These are phyloP conservation scores for Arge pagana DNA, from an alignment of 2,888 invertebrate species.

Conservation along the genomic window DNA sequence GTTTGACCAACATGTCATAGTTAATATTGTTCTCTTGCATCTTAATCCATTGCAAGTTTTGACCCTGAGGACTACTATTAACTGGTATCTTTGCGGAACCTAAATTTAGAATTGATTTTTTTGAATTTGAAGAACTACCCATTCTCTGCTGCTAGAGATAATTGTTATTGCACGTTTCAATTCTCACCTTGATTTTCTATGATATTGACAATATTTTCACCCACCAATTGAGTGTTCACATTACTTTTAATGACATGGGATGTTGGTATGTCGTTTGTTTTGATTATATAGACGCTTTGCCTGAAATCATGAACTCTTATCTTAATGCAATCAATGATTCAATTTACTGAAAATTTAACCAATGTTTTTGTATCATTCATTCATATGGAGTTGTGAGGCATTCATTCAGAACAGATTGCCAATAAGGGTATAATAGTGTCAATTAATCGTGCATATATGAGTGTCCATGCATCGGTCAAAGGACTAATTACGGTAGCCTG, in stretches of 20 bases:
- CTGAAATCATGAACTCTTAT: constrained; percentile 39
- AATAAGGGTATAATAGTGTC: no score
- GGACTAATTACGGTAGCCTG: no score
- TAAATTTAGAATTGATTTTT: no score
- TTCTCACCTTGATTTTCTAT: constrained; percentile 42
- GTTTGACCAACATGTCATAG: constrained; percentile 40
- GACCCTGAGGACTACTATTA: constrained; percentile 37
- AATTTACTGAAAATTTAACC: not conserved
- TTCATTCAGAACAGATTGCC: no score
- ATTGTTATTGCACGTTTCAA: not conserved
- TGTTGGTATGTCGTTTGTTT: constrained; percentile 43
- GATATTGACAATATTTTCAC: constrained; percentile 40
- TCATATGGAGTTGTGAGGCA: no score
- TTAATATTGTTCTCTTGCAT: constrained; percentile 46
- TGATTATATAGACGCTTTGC: constrained; percentile 51
- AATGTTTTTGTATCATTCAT: not conserved
- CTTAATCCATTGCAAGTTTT: constrained; percentile 49
- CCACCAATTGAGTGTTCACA: constrained; percentile 38
- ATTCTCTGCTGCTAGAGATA: constrained; percentile 22
- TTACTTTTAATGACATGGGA: constrained; percentile 37
- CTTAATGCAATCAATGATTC: not conserved
- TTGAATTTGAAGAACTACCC: no score
- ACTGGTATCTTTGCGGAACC: constrained; percentile 31
- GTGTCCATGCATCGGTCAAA: no score
- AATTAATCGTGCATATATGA: no score